Conservation (phyloP, 2,888 invertebrate species). For the Meloe dianella region DNA sequence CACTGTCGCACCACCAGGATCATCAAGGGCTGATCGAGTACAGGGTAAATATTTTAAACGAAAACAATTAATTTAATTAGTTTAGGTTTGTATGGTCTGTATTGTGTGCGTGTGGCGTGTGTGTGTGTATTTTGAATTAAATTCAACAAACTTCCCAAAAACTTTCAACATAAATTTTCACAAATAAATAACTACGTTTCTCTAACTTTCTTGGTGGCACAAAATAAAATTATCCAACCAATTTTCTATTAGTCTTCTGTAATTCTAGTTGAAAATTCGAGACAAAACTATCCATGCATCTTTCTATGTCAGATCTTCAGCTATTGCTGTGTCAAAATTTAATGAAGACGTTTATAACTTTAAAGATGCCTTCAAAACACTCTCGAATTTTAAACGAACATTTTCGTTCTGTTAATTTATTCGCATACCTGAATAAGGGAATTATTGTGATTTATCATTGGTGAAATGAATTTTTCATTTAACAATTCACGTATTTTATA, state of each 20-base stretch:
- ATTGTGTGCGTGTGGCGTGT: neutral
- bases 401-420: too few relatives aligned
- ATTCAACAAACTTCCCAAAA: slow-evolving; percentile 1
- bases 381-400: too few relatives aligned
- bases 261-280: slow-evolving; percentile 19
- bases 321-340: too few relatives aligned
- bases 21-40: slow-evolving; percentile 75
- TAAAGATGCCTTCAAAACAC: too few relatives aligned
- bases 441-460: too few relatives aligned
- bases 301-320: too few relatives aligned
- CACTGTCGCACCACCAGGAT: slow-evolving; percentile 63
- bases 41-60: slow-evolving; percentile 64
- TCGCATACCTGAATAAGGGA: too few relatives aligned
- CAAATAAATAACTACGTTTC: slow-evolving; percentile 1
- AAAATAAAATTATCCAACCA: neutral
- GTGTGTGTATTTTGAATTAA: neutral
- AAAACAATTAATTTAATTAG: neutral
- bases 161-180: slow-evolving; percentile 11
- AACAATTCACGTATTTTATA: too few relatives aligned
- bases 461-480: too few relatives aligned
- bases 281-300: too few relatives aligned
- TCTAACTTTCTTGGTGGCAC: neutral
- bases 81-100: neutral
- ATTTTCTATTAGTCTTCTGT: neutral
- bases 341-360: too few relatives aligned